Base-by-base conservation (phyloP, 2,797 vertebrate genomes). In the Diplodus puntazzo region DNA sequence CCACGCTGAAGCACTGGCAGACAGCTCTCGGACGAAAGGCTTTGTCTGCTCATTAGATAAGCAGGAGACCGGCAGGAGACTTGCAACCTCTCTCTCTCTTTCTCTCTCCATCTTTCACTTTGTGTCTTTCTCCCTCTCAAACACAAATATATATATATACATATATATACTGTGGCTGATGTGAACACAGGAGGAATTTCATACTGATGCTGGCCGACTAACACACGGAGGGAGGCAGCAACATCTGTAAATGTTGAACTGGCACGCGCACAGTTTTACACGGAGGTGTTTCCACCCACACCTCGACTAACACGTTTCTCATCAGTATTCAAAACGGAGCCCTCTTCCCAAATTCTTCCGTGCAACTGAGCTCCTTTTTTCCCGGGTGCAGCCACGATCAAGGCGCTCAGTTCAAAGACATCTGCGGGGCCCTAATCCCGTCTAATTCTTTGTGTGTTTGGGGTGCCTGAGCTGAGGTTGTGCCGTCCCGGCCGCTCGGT, bases 41-140 rank as follows among this genome's bases (percentile, higher is more conserved):
- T 86, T 82, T 84, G 79, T 87, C 65, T 80, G 69, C 79, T 92
- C 79, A 83, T 90, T 89, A 87, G 81, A 81, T 79, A 77, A 77
- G 67, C 75, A 75, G 78, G 69, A 82, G 78, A 83, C 49, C 77
- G 79, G 64, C 75, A 74, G 73, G 80, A 71, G 57, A 70, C 75
- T 73, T 68, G 54, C 77, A 74, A 60, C 43, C 61, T 6, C 21
- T 54, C 43, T 17, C 64, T 58, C 34, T 17, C 64, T 52, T 30
- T 48, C 5, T 13, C 18, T 39, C 54, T 66, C 12, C 46, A 5
- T 39, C 39, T 11, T 43, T 65, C 63, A 45, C n/a, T 27, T 23
- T 25, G 49, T 9, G 48, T 20, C 46, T 43, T 12, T 62, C 55
- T 69, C 27, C 45, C 18, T 42, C 65, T 62, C 61, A 62, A 64